These are phyloP conservation scores for Plutella xylostella DNA, from an alignment of 2,888 invertebrate genomes.

Conservation along the genomic window DNA sequence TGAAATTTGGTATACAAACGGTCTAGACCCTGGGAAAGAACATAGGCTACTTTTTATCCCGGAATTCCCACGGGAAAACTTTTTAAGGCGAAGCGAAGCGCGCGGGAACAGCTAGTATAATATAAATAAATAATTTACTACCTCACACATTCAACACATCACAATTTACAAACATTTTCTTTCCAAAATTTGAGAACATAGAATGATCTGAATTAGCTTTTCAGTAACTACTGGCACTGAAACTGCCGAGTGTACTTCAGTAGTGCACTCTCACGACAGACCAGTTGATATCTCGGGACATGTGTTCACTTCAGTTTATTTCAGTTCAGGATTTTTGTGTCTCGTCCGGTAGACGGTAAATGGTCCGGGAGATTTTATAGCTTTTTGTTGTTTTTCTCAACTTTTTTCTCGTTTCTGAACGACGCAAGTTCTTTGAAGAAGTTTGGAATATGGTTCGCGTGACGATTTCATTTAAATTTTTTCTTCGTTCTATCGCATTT, in stretches of 20 bases:
- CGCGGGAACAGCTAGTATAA: too few species aligned
- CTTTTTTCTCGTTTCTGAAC: slow-evolving; percentile 23
- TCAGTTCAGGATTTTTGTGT: slow-evolving; percentile 65
- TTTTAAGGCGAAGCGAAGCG: too few species aligned
- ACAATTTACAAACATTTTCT: too few species aligned
- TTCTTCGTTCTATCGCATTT: not conserved
- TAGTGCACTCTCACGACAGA: slow-evolving; percentile 10
- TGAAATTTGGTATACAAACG: too few species aligned
- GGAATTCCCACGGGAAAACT: too few species aligned
- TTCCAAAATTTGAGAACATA: too few species aligned
- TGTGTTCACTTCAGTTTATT: slow-evolving; percentile 65
- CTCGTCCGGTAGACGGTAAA: slow-evolving; percentile 67
- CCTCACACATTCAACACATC: too few species aligned
- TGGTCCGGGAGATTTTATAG: slow-evolving; percentile 63
- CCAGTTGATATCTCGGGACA: slow-evolving; percentile 48
- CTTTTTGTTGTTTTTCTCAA: slow-evolving; percentile 33
- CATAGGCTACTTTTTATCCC: too few species aligned
- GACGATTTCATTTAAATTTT: slow-evolving; percentile 34
- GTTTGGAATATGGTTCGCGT: slow-evolving; percentile 25
- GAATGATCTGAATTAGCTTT: too few species aligned
- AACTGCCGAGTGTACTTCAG: not conserved
- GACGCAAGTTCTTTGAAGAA: slow-evolving; percentile 42
- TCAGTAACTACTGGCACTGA: too few species aligned
- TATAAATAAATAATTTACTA: too few species aligned
- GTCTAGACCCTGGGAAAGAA: too few species aligned